Evolutionary conservation across 2,888 invertebrate genomes (phyloP).

Genomic region (Calliopum simillimum): DNA sequence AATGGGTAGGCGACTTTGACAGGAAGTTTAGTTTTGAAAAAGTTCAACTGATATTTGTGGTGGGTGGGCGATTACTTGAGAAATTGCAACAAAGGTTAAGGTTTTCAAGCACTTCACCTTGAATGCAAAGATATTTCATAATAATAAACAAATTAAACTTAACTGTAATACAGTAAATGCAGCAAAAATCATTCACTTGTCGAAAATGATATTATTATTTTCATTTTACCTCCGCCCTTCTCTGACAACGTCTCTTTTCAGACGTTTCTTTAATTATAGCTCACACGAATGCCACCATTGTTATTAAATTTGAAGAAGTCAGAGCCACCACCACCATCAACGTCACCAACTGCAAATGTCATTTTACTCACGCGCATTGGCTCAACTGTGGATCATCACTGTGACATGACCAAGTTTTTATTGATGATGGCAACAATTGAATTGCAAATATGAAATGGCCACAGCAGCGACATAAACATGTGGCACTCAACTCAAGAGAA

Average conservation of each 20-base stretch:
- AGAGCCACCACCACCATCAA: no score
- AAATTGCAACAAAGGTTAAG: no score
- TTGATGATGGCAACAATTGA: not conserved
- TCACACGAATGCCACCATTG: not conserved
- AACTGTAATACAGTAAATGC: no score
- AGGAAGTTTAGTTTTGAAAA: not conserved
- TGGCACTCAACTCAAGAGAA: not conserved
- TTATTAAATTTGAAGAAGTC: slow-evolving; percentile 5
- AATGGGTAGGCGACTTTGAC: not conserved
- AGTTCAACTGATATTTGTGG: not conserved
- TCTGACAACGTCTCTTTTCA: not conserved
- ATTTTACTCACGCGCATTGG: not conserved
- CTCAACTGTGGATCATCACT: not conserved
- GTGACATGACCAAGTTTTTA: not conserved
- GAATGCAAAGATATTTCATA: no score
- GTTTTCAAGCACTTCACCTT: no score
- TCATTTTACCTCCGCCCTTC: not conserved
- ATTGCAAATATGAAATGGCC: slow-evolving; percentile 1
- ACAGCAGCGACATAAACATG: slow-evolving; percentile 1
- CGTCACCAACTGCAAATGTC: not conserved
- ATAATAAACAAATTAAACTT: no score
- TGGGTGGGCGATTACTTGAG: not conserved
- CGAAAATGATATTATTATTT: not conserved
- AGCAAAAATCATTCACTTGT: no score
- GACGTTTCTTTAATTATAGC: not conserved